Conservation (phyloP, 2,797 vertebrate species). For the Gastrophryne carolinensis region DNA sequence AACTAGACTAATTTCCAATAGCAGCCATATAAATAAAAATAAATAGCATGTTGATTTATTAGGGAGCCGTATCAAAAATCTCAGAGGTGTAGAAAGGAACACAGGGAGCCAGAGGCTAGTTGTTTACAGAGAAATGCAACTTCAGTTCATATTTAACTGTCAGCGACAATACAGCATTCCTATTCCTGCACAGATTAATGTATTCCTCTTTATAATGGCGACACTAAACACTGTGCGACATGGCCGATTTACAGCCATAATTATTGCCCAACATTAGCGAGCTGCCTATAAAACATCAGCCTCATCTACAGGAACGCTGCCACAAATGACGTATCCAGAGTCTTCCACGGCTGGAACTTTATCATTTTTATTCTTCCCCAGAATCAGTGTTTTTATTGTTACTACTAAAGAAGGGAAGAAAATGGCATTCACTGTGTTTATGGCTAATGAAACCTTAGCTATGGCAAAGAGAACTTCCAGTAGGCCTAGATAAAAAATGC, state of each 20-base stretch:
- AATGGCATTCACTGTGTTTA: too few relatives aligned
- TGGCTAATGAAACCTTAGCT: too few relatives aligned
- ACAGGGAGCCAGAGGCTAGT: background rate
- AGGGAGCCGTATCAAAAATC: too few relatives aligned
- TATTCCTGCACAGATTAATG: background rate
- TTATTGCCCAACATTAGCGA: background rate
- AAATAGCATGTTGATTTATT: too few relatives aligned
- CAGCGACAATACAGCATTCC: background rate
- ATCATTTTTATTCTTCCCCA: too few relatives aligned
- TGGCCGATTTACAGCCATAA: background rate
- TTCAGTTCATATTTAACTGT: background rate
- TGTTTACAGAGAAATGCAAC: background rate
- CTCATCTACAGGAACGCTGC: background rate
- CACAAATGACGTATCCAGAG: background rate
- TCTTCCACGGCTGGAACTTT: too few relatives aligned
- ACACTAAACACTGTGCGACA: background rate
- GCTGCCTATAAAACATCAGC: background rate
- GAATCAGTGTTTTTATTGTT: too few relatives aligned
- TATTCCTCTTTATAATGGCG: background rate
- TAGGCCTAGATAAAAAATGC: too few relatives aligned
- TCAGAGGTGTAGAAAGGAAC: background rate
- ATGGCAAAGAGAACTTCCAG: too few relatives aligned
- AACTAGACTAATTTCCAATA: too few relatives aligned
- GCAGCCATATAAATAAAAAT: too few relatives aligned
- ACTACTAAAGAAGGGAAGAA: too few relatives aligned